These are phyloP conservation scores for Tadarida brasiliensis DNA, from an alignment of 2,797 vertebrate genomes.

Conservation along the genomic window DNA sequence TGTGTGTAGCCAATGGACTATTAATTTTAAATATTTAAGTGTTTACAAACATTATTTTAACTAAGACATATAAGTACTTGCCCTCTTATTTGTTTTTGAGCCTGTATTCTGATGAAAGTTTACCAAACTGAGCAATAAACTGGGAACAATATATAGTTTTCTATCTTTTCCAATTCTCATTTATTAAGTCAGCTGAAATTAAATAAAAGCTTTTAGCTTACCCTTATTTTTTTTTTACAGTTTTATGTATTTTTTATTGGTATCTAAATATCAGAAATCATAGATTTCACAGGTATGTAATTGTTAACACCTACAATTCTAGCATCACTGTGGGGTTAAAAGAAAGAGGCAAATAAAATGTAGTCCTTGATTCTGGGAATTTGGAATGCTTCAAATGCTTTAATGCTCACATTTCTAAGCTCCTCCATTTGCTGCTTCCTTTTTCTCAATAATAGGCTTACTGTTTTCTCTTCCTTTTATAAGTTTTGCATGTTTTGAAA, in stretches of 20 bases:
- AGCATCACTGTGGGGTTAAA: neutral
- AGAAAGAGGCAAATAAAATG: neutral
- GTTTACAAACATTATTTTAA: neutral
- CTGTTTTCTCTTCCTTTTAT: slow-evolving; percentile 33
- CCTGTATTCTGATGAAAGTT: neutral
- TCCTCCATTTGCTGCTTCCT: neutral
- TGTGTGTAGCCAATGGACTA: neutral
- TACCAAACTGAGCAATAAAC: neutral
- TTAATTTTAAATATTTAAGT: neutral
- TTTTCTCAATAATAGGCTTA: neutral
- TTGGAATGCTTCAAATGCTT: neutral
- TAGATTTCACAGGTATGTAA: neutral
- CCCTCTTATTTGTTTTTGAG: neutral
- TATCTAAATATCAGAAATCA: slow-evolving; percentile 18
- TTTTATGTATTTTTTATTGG: neutral
- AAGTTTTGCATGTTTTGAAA: neutral
- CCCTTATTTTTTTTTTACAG: neutral
- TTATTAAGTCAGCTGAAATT: neutral
- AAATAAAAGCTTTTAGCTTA: neutral
- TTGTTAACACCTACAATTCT: slow-evolving; percentile 1
- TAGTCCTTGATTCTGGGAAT: slow-evolving; percentile 60
- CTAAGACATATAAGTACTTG: neutral
- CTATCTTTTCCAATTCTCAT: neutral
- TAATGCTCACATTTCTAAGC: slow-evolving; percentile 26
- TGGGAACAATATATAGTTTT: neutral